Evolutionary conservation across 2,113 vertebrate species (phyloP), one percentile per base, ranked within the genome.

Genomic region (Psittacara wagleri): DNA sequence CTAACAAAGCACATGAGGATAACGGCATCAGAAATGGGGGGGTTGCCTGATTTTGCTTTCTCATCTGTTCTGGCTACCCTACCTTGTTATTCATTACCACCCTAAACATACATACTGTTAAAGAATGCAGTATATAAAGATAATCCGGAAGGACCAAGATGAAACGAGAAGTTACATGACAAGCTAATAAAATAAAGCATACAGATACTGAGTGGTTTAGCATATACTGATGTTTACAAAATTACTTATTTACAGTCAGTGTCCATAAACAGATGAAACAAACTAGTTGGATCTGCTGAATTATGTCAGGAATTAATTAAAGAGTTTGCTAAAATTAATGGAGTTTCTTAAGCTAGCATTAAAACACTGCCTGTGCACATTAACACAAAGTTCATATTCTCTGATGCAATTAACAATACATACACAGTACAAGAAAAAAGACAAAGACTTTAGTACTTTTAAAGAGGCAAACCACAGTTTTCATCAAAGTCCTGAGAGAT

Each of bases 361-460:
- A 31, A 68, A 91, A n/a, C 7, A 31, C 23, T 17, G 25, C 41
- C 28, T 10, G 39, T 8, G 37, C 28, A 35, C 33, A 5, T 9
- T 7, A 41, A 33, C 17, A 23, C 9, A 5, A 35, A 37, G 57
- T 23, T 59, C 44, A 23, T 44, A 31, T 4, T 19, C 24, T 35
- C 3, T 13, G 24, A 24, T 2, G 24, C 17, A n/a, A 61, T 19
- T n/a, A 27, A 44, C 35, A 49, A 28, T 6, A 67, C 6, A 6
- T 2, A 15, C 3, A 11, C 5, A 7, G 11, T 1, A 18, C 10
- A 57, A 43, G 1, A 8, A 37, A 17, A 5, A 5, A 28, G 4
- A 5, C 10, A 20, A 24, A 35, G 11, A 23, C 18, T 17, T 29
- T 37, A 7, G 3, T 57, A 2, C 66, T 64, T 68, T 78, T 17